These are phyloP conservation scores for Arenaria interpres DNA, from an alignment of 2,113 vertebrate genomes.

Conservation along the genomic window DNA sequence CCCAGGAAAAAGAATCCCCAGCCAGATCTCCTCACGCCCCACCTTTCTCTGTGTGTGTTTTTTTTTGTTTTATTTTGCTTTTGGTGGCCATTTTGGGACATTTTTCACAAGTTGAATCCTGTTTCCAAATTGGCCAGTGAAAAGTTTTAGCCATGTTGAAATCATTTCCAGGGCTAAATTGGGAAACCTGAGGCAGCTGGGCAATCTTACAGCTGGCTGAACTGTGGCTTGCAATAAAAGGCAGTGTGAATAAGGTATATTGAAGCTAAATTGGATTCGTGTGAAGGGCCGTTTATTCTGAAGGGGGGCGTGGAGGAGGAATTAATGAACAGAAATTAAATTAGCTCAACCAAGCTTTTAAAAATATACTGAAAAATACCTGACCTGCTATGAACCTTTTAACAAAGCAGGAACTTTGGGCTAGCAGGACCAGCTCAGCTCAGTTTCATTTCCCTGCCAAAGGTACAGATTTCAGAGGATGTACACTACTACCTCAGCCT, in stretches of 20 bases:
- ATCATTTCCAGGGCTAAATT: constrained; percentile 82
- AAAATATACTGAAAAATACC: constrained; percentile 73
- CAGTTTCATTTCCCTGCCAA: neutral
- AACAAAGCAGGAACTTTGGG: constrained; percentile 57
- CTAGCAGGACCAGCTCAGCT: constrained; percentile 7
- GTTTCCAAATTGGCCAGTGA: constrained; percentile 74
- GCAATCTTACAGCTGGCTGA: constrained; percentile 80
- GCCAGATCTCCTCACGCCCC: neutral
- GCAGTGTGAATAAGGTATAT: constrained; percentile 84
- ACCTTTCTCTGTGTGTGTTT: neutral
- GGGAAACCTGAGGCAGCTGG: constrained; percentile 78
- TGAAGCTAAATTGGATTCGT: constrained; percentile 82
- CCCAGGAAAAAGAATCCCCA: neutral
- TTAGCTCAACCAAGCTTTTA: constrained; percentile 72
- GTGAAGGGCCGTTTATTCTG: constrained; percentile 78
- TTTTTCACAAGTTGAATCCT: constrained; percentile 72
- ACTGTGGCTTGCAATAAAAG: constrained; percentile 78
- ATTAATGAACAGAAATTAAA: constrained; percentile 82
- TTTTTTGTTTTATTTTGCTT: constrained; percentile 8
- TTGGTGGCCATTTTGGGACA: constrained; percentile 74
- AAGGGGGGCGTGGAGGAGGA: constrained; percentile 57
- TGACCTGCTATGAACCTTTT: constrained; percentile 73
- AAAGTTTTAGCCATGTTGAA: constrained; percentile 80
- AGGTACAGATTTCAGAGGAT: constrained; percentile 1
- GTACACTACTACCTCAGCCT: neutral